Evolutionary conservation across 2,113 vertebrate genomes (phyloP), one percentile per base, ranked within the genome.

Genomic region (Maccullochella peelii): DNA sequence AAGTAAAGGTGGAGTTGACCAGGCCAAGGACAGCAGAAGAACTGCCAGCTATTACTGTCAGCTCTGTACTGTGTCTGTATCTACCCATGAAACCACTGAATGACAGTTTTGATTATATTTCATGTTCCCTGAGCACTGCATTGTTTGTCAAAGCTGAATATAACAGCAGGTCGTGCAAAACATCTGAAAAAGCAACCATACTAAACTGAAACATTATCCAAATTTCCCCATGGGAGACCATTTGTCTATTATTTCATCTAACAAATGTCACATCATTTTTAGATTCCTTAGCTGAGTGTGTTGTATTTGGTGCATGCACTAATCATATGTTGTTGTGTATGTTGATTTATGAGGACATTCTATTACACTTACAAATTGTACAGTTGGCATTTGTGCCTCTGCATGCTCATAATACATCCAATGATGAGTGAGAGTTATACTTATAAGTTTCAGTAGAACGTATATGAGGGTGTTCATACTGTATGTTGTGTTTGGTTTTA

Each of bases 171-270:
- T 82, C 20, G 1, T 71, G 49, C 67, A 88, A 84, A 86, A 76
- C 71, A 84, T 72, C 62, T 47, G 50, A 61, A 73, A 78, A 73
- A 67, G 36, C 44, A 76, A 61, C 61, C 55, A 8, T 18, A 70
- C 42, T 30, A 68, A 80, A 74, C 38, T 52, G 54, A 77, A 84
- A 83, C 80, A 81, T 78, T 80, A 85, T 73, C 80, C 47, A 73
- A 44, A 77, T 78, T 72, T 79, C 33, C 86, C 78, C 78, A 8
- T 23, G 72, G 67, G 87, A 86, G 11, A 76, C 54, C 73, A 44
- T 79, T 85, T 63, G 66, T 77, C 58, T 77, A 47, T 86, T 88
- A 77, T 83, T 87, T 80, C 44, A 85, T 77, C 55, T 3, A 69
- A 62, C 74, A 80, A 88, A 86, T 73, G 74, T 81, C 77, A 81